phyloP scores from a whole-genome alignment of 2,113 vertebrate genomes.

The Pogonocichla stellata region DNA sequence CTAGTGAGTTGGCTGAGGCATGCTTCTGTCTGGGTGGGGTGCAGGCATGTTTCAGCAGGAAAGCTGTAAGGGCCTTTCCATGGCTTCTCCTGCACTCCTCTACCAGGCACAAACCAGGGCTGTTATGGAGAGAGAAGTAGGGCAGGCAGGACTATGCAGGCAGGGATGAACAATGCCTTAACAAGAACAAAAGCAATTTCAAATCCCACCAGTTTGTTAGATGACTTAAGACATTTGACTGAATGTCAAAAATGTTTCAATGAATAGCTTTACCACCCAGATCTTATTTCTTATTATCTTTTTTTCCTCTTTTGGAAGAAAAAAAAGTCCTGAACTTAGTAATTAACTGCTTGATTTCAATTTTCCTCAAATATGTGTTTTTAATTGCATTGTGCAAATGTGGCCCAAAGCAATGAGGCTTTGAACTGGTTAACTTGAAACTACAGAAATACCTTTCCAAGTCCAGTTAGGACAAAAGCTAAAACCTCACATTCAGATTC shows the following conservation, averaged over 20 bases:
- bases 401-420: not conserved
- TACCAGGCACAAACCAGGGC: not conserved
- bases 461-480: not conserved
- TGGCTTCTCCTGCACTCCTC: not conserved
- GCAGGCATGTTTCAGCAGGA: constrained; percentile 17
- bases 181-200: constrained; percentile 46
- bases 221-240: constrained; percentile 35
- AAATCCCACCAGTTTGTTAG: constrained; percentile 26
- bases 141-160: constrained; percentile 38
- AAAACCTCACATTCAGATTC: not conserved
- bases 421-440: not conserved
- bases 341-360: constrained; percentile 6
- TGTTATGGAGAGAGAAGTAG: not conserved
- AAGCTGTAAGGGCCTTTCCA: not conserved
- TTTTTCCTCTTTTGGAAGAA: not conserved
- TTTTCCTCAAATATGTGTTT: not conserved
- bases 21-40: not conserved
- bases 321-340: not conserved
- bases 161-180: constrained; percentile 31
- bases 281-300: constrained; percentile 11
- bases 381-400: not conserved
- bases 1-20: not conserved
- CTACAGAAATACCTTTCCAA: not conserved
- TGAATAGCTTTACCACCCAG: not conserved
- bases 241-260: constrained; percentile 42